Conservation (phyloP, 2,113 vertebrate species). For the Tapirus terrestris region DNA sequence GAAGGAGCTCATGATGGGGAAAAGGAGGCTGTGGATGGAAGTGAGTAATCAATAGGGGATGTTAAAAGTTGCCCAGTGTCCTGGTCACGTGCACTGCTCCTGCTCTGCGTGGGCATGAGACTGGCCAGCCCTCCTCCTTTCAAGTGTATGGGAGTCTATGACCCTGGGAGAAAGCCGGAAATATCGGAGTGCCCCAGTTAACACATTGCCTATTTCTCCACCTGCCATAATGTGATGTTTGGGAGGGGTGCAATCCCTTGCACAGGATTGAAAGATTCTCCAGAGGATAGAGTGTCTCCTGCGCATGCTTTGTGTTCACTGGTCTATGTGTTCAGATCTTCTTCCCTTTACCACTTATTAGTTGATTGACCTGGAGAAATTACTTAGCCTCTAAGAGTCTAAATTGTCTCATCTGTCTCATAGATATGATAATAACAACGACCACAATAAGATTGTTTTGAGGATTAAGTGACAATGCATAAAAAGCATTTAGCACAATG, state of each 20-base stretch:
- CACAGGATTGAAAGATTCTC: neutral
- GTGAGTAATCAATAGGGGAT: neutral
- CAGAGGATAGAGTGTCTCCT: neutral
- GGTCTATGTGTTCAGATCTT: neutral
- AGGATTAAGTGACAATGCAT: neutral
- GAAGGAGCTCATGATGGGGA: neutral
- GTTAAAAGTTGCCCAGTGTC: neutral
- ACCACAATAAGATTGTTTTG: neutral
- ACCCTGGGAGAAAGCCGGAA: neutral
- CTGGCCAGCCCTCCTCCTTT: neutral
- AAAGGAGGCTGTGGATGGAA: neutral
- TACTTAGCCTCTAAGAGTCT: neutral
- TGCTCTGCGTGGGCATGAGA: neutral
- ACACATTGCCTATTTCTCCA: neutral
- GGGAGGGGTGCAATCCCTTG: no score
- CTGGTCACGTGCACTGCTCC: neutral
- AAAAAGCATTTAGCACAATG: neutral
- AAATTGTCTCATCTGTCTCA: slow-evolving; percentile 29
- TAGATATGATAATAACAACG: neutral
- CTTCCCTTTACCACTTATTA: neutral
- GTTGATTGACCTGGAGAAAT: neutral
- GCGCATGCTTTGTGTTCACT: neutral
- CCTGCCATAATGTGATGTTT: neutral
- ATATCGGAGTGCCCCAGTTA: neutral
- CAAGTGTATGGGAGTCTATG: neutral